Base-by-base conservation (phyloP, 2,888 invertebrate species). In the Perdita meconis region DNA sequence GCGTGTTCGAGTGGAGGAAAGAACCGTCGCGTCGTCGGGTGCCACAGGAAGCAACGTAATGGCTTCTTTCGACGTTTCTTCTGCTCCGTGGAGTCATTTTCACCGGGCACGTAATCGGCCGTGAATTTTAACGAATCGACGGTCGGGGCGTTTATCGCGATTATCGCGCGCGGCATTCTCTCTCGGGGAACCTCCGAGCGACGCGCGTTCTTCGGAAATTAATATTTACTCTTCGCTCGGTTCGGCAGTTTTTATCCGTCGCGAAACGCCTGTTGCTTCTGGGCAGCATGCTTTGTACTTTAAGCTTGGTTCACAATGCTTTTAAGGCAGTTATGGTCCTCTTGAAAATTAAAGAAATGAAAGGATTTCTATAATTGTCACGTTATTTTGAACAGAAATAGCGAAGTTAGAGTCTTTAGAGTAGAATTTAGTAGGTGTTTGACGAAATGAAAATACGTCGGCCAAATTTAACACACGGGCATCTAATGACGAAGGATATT, bases 101-200 rank as follows among this genome's bases (percentile, higher is more conserved):
- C 67, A 44, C 36, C 60, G 19, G 13, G 24, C 42, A 56, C 73
- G 56, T 61, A 63, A 73, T 63, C 61, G 44, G 1, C 26, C 16
- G 38, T 24, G 64, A 70, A 64, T 74, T 74, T 71, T 74, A 60
- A 71, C 63, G 61, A 61, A 63, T 63, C 56, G 56, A 30, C 51
- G 22, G 30, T n/a, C 47, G 57, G 19, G 8, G n/a, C 81, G 73
- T 79, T 74, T 81, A 81, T 78, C 75, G 81, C 75, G 71, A 82
- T 78, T 81, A 77, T 70, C 69, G 53, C 63, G 53, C 63, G 57
- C 55, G 53, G 38, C 53, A 63, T 40, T 26, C 38, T 30, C 34
- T 30, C 19, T n/a, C n/a, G n/a, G n/a, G 40, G 19, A 30, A 30
- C 3, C 3, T 6, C 6, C 24, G 24, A 13, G 34, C 12, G 10